phyloP scores from a whole-genome alignment of 2,113 vertebrate genomes.

The Odontesthes bonariensis region DNA sequence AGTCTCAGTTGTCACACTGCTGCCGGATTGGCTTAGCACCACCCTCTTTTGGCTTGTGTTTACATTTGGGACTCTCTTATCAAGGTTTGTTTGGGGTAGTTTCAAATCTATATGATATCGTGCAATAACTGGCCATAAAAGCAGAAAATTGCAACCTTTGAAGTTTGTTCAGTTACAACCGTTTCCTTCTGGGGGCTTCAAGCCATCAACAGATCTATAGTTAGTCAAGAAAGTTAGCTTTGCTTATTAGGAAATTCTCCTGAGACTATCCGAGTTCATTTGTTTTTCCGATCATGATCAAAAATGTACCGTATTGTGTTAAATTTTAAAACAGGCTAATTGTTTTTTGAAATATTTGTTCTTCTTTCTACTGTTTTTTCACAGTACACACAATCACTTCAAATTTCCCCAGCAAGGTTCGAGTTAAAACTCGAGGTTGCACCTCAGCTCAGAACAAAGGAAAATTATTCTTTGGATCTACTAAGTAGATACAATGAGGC shows the following conservation, averaged over 20 bases:
- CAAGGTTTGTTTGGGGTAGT: constrained; percentile 16
- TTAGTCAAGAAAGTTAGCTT: constrained; percentile 18
- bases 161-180: not conserved
- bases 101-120: constrained; percentile 7
- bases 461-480: constrained; percentile 12
- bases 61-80: too few species aligned
- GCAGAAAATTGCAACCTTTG: constrained; percentile 10
- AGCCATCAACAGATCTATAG: constrained; percentile 4
- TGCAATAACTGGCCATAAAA: constrained; percentile 14
- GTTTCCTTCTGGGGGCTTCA: not conserved
- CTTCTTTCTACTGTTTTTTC: not conserved
- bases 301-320: not conserved
- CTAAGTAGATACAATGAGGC: not conserved
- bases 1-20: constrained; percentile 7
- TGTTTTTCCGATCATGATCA: constrained; percentile 18
- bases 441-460: constrained; percentile 25
- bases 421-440: not conserved
- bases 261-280: not conserved
- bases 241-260: constrained; percentile 14
- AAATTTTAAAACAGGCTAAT: not conserved
- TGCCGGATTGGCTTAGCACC: too few species aligned
- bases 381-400: not conserved
- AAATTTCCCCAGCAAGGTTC: not conserved
- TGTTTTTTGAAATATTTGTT: not conserved
- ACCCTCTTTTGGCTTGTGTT: too few species aligned